phyloP scores from a whole-genome alignment of 1,140 invertebrate species.

The Euura lappo region DNA sequence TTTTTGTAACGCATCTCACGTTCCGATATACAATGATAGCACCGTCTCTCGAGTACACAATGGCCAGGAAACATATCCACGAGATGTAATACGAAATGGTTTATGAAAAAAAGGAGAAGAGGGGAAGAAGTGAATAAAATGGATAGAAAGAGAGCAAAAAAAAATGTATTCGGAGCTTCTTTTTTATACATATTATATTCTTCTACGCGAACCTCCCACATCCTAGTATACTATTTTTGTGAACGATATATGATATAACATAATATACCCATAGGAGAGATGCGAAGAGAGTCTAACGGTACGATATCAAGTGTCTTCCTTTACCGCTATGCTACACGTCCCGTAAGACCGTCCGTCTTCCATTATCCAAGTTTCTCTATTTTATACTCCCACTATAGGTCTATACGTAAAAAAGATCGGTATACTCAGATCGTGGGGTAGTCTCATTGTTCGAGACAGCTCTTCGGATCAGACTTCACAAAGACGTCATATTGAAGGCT shows the following conservation, averaged over 20 bases:
- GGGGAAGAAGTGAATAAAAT: not conserved
- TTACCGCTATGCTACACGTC: not conserved
- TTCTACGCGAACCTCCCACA: not conserved
- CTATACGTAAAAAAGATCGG: no score
- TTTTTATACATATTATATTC: no score
- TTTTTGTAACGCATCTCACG: no score
- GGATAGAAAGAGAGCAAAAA: not conserved
- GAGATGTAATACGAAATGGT: slow-evolving; percentile 1
- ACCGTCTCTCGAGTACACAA: not conserved
- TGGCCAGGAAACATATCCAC: not conserved
- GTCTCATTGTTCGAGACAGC: no score
- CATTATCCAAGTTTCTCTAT: not conserved
- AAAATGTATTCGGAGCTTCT: not conserved
- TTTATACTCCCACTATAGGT: not conserved
- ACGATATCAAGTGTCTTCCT: slow-evolving; percentile 41
- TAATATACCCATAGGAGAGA: slow-evolving; percentile 11
- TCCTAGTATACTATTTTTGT: slow-evolving; percentile 3
- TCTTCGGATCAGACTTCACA: slow-evolving; percentile 13
- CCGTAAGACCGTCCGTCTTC: not conserved
- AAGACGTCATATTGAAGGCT: slow-evolving; percentile 15
- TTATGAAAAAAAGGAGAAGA: not conserved
- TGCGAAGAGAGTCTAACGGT: slow-evolving; percentile 45
- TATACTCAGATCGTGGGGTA: no score
- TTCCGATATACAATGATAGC: no score
- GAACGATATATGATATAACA: not conserved